Conservation (phyloP, 2,113 vertebrate genomes). For the Gorilla gorilla region DNA sequence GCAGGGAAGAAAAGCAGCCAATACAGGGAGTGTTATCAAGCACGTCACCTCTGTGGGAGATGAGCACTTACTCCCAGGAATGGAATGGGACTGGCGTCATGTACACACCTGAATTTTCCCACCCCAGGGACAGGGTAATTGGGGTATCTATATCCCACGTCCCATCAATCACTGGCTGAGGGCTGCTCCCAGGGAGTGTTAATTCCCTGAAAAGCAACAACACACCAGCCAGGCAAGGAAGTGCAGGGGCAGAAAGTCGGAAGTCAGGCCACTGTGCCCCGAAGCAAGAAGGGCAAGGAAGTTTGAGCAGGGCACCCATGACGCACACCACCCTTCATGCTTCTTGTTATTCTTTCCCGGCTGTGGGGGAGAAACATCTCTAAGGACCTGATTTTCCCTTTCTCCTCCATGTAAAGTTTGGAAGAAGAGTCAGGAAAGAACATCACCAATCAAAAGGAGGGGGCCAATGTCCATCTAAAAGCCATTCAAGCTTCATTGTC, state of each 20-base stretch:
- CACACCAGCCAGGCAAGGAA: neutral
- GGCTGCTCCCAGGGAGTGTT: neutral
- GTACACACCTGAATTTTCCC: neutral
- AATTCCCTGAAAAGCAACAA: neutral
- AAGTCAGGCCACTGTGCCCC: neutral
- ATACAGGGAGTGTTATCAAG: too few species aligned
- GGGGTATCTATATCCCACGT: neutral
- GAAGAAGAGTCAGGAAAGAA: neutral
- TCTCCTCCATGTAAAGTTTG: neutral
- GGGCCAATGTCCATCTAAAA: neutral
- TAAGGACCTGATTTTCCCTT: neutral
- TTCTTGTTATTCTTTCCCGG: neutral
- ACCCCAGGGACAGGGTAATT: neutral
- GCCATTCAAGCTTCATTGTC: neutral
- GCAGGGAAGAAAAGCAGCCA: neutral
- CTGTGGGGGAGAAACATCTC: neutral
- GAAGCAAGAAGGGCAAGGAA: neutral
- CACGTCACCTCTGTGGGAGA: neutral
- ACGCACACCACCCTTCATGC: rapidly evolving
- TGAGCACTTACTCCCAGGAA: neutral
- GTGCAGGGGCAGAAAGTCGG: neutral
- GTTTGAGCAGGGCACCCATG: neutral
- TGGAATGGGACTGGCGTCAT: neutral
- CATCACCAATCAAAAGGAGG: neutral
- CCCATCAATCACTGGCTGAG: neutral